phyloP scores from a whole-genome alignment of 2,888 invertebrate species.

The Saturnia pavonia region DNA sequence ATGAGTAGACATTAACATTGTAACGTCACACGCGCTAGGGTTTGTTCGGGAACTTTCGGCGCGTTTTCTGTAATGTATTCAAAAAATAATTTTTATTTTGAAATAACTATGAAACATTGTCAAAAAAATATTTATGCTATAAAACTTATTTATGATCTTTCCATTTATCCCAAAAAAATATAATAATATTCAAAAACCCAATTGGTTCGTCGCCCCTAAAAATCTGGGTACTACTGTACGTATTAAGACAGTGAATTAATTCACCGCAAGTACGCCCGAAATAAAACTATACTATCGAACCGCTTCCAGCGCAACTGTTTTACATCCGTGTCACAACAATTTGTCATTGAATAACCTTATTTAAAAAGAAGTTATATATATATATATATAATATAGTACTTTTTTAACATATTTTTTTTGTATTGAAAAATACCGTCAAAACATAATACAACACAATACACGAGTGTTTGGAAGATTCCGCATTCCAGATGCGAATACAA shows the following conservation, averaged over 20 bases:
- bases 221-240: not conserved
- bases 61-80: no score
- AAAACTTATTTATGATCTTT: no score
- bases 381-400: not conserved
- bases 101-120: no score
- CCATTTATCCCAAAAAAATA: no score
- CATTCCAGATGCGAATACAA: slow-evolving; percentile 1
- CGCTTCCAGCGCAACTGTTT: not conserved
- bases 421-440: not conserved
- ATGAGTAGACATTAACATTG: no score
- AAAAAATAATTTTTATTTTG: no score
- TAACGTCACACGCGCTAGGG: no score
- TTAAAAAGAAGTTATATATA: not conserved
- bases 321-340: not conserved
- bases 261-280: not conserved
- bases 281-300: not conserved
- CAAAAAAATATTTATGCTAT: no score
- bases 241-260: not conserved
- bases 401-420: not conserved
- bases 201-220: no score
- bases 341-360: not conserved
- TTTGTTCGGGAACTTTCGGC: no score
- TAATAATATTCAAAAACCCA: no score
- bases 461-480: not conserved
- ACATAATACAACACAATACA: not conserved